Evolutionary conservation across 1,140 invertebrate genomes (phyloP), one percentile per base, ranked within the genome.

Genomic region (Euwallacea fornicatus): DNA sequence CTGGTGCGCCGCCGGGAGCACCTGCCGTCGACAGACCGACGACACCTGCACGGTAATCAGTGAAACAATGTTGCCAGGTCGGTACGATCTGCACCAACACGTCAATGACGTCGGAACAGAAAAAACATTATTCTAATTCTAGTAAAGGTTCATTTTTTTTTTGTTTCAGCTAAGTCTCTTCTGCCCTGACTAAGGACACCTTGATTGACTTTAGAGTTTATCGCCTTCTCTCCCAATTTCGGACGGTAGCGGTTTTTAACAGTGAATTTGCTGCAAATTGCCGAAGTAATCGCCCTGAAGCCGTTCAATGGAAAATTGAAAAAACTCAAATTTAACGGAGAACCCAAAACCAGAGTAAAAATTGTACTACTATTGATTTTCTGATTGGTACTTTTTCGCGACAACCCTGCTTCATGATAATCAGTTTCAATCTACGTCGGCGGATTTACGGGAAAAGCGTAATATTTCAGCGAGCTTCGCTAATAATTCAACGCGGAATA

Each of bases 381-480:
- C 4, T 33, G 21, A 33, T 33, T 33, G 21, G 21, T 33, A 33
- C 21, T 33, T 33, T 33, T 33, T 33, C 21, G 21, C 21, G 21
- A 33, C 21, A 33, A 33, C 21, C 21, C 21, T 33, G 21, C 21
- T 33, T 33, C 21, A 33, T 33, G 21, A 33, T 33, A 33, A 33
- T 33, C 21, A 33, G 21, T 33, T 33, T 33, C 21, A 33, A 33
- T 33, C 21, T 33, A 33, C 21, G 21, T 33, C 21, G 21, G 21
- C 21, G 21, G 21, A 33, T 33, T 33, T 33, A 33, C 21, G 21
- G 21, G 21, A 33, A 33, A 33, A 33, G 21, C 21, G 46, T 50
- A 13, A 50, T 50, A 50, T 50, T 50, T 50, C 46, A 50, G 46
- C 46, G 46, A 50, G 46, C 46, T 50, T 50, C 46, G 46, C 46